Conservation (phyloP, 2,113 vertebrate genomes). For the Amblyopsis rosae region DNA sequence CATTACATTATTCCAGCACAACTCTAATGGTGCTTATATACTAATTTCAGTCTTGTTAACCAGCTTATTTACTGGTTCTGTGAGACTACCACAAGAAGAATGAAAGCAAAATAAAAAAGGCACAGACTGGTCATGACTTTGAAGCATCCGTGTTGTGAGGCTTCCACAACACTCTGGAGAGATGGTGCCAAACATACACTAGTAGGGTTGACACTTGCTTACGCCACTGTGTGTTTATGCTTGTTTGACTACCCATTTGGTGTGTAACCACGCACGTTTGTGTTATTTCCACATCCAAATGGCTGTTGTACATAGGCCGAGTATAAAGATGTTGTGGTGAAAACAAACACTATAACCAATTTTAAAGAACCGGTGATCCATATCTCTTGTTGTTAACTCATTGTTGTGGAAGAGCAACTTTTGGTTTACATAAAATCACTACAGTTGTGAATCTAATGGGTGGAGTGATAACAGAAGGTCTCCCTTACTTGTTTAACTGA, state of each 20-base stretch:
- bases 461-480: conserved; percentile 2
- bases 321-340: background rate
- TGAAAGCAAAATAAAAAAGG: too few species aligned
- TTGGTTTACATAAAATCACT: conserved; percentile 2
- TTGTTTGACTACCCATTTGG: conserved; percentile 34
- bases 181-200: conserved; percentile 86
- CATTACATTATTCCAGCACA: too few species aligned
- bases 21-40: too few species aligned
- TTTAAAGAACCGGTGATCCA: background rate
- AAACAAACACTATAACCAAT: conserved; percentile 35
- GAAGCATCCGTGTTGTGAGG: conserved; percentile 77
- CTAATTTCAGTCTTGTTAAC: too few species aligned
- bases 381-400: too few species aligned
- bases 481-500: background rate
- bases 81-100: too few species aligned
- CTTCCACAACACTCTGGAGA: conserved; percentile 83
- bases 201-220: conserved; percentile 82
- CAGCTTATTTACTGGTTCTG: too few species aligned
- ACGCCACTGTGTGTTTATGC: conserved; percentile 74
- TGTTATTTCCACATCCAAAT: conserved; percentile 77
- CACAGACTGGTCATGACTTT: conserved; percentile 57
- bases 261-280: conserved; percentile 75
- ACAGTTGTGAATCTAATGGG: background rate
- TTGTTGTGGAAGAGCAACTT: background rate
- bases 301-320: conserved; percentile 49